Percentiles rank a stretch among this genome's conserved stretches.
Evolutionary conservation across 2,888 invertebrate species (phyloP).

Genomic region (Hypercompe scribonia): DNA sequence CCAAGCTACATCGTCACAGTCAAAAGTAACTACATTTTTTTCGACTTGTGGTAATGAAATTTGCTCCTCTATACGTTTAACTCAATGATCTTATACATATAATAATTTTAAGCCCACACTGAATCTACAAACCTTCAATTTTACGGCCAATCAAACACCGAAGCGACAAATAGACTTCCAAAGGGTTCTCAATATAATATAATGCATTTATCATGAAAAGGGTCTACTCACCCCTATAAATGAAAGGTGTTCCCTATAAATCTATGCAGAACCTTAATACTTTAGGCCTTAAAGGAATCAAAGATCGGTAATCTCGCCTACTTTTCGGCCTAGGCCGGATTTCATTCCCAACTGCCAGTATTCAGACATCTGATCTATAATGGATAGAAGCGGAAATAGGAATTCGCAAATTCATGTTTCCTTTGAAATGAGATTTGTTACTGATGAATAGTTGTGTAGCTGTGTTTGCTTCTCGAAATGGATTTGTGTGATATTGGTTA

Average conservation of each 20-base stretch:
- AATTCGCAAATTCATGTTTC: constrained; percentile 30
- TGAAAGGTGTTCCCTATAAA: constrained; percentile 51
- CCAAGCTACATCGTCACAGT: too few species aligned
- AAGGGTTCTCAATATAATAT: constrained; percentile 37
- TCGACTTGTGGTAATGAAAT: too few species aligned
- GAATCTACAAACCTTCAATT: constrained; percentile 37
- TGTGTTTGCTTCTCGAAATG: not conserved
- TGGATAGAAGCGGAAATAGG: constrained; percentile 32
- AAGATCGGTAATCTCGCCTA: constrained; percentile 35
- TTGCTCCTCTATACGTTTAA: too few species aligned
- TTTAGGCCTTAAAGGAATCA: constrained; percentile 41
- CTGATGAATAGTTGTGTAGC: constrained; percentile 27
- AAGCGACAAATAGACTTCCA: constrained; percentile 44
- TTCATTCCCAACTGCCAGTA: constrained; percentile 29
- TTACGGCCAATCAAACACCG: constrained; percentile 48
- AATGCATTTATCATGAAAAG: constrained; percentile 51
- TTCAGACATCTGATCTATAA: constrained; percentile 36
- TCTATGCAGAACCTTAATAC: constrained; percentile 49
- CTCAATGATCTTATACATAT: constrained; percentile 6
- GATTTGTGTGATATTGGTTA: constrained; percentile 1
- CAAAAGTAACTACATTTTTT: too few species aligned
- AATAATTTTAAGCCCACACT: constrained; percentile 9
- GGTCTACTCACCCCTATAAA: constrained; percentile 42
- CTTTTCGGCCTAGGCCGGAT: constrained; percentile 29
- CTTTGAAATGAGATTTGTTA: constrained; percentile 25